Percentiles rank a stretch among this genome's conserved stretches.
Conservation (phyloP, 2,888 invertebrate genomes). For the Hydroisotoma schaefferi region DNA sequence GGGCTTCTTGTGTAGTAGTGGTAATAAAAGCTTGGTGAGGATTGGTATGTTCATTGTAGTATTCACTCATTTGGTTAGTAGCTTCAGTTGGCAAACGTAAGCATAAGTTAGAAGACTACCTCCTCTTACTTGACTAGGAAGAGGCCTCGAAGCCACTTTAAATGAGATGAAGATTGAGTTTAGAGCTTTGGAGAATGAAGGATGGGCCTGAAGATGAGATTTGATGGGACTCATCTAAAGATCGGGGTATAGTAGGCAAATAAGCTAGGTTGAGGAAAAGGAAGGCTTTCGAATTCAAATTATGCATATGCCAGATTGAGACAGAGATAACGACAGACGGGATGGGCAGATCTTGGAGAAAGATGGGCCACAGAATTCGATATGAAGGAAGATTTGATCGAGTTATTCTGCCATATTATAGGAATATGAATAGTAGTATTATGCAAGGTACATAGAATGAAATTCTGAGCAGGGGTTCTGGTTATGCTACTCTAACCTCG, state of each 20-base stretch:
- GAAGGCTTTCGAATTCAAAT: slow-evolving; percentile 19
- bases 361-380: slow-evolving; percentile 4
- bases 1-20: slow-evolving; percentile 1
- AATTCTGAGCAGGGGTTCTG: too few species aligned
- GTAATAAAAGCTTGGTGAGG: not conserved
- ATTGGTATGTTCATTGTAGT: slow-evolving; percentile 3
- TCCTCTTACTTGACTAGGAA: too few species aligned
- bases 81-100: slow-evolving; percentile 2
- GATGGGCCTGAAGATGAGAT: slow-evolving; percentile 28
- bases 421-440: not conserved
- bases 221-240: slow-evolving; percentile 19
- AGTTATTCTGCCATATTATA: not conserved
- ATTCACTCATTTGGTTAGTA: slow-evolving; percentile 14
- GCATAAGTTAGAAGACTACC: too few species aligned
- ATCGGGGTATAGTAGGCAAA: too few species aligned
- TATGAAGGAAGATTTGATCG: not conserved
- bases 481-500: not conserved
- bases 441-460: not conserved
- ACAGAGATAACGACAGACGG: slow-evolving; percentile 22
- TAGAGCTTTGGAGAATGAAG: slow-evolving; percentile 22
- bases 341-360: slow-evolving; percentile 32
- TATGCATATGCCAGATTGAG: slow-evolving; percentile 40
- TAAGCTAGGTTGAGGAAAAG: not conserved
- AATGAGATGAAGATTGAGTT: slow-evolving; percentile 28
- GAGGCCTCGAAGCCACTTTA: slow-evolving; percentile 29